Evolutionary conservation across 23 tunicate genomes (phyloP).

Genomic region (Trididemnum nubilum): DNA sequence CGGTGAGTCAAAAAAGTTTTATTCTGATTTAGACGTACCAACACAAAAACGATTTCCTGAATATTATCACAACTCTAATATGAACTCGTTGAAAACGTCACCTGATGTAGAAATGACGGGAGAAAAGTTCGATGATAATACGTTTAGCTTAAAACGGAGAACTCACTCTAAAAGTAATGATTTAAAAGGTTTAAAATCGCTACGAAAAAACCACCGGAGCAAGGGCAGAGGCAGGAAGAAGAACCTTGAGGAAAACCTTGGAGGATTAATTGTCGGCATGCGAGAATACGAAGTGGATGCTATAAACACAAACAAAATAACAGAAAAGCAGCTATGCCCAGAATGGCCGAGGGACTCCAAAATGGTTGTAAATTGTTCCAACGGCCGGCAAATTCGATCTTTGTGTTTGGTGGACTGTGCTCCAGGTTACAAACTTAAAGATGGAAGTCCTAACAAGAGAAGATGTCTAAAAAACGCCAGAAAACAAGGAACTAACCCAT

Average conservation of each 20-base stretch:
- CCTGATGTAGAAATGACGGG: no score
- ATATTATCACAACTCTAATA: no score
- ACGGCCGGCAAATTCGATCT: conserved; percentile 44
- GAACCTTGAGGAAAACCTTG: conserved; percentile 6
- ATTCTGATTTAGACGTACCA: no score
- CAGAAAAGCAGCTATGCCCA: conserved; percentile 30
- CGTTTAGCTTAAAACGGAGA: no score
- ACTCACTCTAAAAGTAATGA: no score
- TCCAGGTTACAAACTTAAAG: conserved; percentile 40
- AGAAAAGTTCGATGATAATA: no score
- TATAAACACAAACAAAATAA: background rate
- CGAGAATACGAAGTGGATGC: background rate
- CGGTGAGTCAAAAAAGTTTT: no score
- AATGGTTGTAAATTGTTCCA: conserved; percentile 50
- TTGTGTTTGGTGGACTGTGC: conserved; percentile 41
- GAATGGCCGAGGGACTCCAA: conserved; percentile 54
- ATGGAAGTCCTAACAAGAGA: conserved; percentile 14
- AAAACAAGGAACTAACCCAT: conserved; percentile 7
- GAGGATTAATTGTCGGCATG: background rate
- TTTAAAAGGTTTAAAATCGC: no score
- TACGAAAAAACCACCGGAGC: background rate
- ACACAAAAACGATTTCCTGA: no score
- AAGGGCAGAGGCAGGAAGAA: background rate
- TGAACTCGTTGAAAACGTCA: no score
- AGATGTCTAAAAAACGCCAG: conserved; percentile 24